phyloP scores from a whole-genome alignment of 2,113 vertebrate species.

The Arvicanthis niloticus region DNA sequence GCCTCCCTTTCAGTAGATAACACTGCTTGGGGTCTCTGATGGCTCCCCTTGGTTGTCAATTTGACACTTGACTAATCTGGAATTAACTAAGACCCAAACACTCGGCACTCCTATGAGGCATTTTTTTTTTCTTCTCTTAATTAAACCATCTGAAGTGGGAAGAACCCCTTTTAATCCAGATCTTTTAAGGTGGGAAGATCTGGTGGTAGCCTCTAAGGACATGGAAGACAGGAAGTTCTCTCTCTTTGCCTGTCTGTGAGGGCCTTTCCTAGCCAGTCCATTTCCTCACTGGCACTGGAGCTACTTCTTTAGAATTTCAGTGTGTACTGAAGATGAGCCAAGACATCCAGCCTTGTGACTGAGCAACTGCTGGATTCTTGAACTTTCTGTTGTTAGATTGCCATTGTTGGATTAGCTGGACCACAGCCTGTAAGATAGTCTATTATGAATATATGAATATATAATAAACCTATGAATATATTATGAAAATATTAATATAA shows the following conservation, averaged over 20 bases:
- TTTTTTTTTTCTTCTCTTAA: neutral
- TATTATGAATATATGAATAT: neutral
- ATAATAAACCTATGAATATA: neutral
- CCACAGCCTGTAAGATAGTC: neutral
- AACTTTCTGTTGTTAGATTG: neutral
- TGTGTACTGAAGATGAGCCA: neutral
- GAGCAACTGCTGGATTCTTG: neutral
- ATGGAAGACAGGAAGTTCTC: neutral
- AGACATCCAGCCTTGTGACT: neutral
- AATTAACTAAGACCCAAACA: neutral
- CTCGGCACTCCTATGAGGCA: neutral
- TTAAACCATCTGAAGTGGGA: neutral
- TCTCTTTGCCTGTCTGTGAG: neutral
- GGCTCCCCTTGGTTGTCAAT: neutral
- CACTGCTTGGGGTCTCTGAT: neutral
- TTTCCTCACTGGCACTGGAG: neutral
- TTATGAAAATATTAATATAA: neutral
- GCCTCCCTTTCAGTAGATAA: neutral
- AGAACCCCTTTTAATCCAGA: neutral
- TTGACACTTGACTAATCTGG: neutral
- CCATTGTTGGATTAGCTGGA: neutral
- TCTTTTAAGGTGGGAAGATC: neutral
- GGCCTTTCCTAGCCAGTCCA: neutral
- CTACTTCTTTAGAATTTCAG: neutral
- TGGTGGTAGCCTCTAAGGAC: neutral